A percentile compares a stretch with the other conserved stretches of the same genome.
These are phyloP conservation scores for Pterophyllum scalare DNA, from an alignment of 2,113 vertebrate species.

Conservation along the genomic window DNA sequence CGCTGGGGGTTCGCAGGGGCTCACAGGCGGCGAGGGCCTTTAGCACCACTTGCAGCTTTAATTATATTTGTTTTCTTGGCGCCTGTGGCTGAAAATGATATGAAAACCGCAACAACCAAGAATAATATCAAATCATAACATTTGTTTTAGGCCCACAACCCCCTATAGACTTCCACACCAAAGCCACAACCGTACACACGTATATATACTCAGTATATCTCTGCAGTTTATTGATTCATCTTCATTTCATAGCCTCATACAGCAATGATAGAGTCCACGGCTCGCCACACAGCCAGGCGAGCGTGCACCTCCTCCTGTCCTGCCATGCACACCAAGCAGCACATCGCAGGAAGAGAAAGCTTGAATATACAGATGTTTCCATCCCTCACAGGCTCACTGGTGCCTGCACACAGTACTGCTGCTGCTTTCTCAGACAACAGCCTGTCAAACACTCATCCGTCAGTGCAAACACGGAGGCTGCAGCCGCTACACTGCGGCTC, in stretches of 20 bases:
- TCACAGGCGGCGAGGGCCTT: too few species aligned
- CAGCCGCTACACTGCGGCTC: neutral
- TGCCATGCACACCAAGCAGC: constrained; percentile 52
- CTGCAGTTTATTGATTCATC: constrained; percentile 57
- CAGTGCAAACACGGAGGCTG: constrained; percentile 21
- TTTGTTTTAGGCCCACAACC: neutral
- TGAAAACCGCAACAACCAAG: neutral
- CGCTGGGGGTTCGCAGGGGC: too few species aligned
- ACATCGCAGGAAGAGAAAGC: constrained; percentile 39
- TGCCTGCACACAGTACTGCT: constrained; percentile 41
- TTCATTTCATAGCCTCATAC: constrained; percentile 52
- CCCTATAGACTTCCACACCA: neutral
- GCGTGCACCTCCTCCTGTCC: constrained; percentile 46
- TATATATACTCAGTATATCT: neutral
- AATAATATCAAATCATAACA: neutral
- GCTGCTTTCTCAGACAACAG: constrained; percentile 17
- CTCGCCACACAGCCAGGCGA: constrained; percentile 57
- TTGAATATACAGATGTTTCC: constrained; percentile 66
- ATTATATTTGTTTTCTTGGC: neutral
- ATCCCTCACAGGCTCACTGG: constrained; percentile 67
- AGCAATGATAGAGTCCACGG: constrained; percentile 62
- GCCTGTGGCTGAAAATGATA: neutral
- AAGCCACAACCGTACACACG: neutral
- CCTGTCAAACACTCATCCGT: constrained; percentile 58
- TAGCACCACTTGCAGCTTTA: too few species aligned